A percentile compares a stretch with the other conserved stretches of the same genome.
phyloP scores from a whole-genome alignment of 2,888 invertebrate genomes.

The Epinotia brunnichana region DNA sequence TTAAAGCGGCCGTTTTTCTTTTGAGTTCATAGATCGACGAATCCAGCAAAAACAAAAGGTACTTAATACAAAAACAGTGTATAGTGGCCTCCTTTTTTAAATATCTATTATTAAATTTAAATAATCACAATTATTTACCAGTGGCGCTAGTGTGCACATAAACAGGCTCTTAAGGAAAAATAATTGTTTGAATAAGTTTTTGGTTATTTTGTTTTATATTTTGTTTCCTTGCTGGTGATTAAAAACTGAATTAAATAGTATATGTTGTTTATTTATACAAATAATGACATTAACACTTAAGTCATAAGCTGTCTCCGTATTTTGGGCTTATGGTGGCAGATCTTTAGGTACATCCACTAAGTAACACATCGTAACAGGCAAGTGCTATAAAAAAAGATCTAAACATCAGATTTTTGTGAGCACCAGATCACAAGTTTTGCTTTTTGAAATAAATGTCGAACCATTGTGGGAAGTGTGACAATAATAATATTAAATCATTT shows the following conservation, averaged over 20 bases:
- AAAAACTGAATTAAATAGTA: not conserved
- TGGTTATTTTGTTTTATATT: not conserved
- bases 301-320: no score
- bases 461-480: constrained; percentile 76
- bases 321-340: not conserved
- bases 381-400: no score
- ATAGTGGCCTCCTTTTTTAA: no score
- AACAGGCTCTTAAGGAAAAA: no score
- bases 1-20: no score
- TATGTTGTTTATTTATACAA: not conserved
- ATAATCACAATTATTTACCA: no score
- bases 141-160: no score
- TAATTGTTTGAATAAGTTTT: not conserved
- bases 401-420: not conserved
- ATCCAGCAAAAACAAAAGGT: no score
- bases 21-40: no score
- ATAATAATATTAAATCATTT: constrained; percentile 66
- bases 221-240: constrained; percentile 9
- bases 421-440: not conserved
- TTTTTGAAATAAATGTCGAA: constrained; percentile 64
- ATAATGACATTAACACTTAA: not conserved
- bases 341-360: not conserved
- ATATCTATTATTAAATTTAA: no score
- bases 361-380: no score
- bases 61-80: no score